Evolutionary conservation across 2,888 invertebrate genomes (phyloP), one percentile per base, ranked within the genome.

Genomic region (Oscheius sp.): DNA sequence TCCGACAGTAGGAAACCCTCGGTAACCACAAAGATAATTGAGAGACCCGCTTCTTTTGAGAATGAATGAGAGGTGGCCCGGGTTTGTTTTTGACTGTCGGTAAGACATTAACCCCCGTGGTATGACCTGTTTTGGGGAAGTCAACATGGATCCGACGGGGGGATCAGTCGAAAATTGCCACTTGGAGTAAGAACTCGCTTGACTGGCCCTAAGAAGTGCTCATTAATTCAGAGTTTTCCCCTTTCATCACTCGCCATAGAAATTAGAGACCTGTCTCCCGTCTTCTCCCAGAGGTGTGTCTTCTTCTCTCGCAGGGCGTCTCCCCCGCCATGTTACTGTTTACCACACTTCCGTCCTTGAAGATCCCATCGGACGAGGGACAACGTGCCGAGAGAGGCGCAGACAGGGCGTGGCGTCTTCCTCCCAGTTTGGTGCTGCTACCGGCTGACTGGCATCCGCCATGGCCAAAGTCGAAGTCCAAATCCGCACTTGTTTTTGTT

Each of bases 381-480:
- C 55, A 66, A 52, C 52, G 70, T 25, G 69, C 59, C 69, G 66
- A 29, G 66, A 58, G 71, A 68, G 69, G 63, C 69, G 53, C 55
- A 69, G 74, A 69, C 56, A 63, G 63, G 74, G 63, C 69, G 69
- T 69, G 69, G 69, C 56, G 56, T 66, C 66, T 66, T 66, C 66
- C 49, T 61, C 61, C 59, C 59, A 35, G 35, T 59, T 41, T 59
- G 59, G 59, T 35, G 21, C 23, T 35, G 29, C 29, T 35, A 41
- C 43, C 12, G 43, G n/a, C 61, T 61, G 55, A 55, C 61, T 43
- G 61, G 41, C 61, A 61, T 69, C 59, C 23, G 35, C 41, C 58
- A 85, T 85, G 85, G 85, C 84, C 58, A 83, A 84, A 72, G 83
- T 87, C 35, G 84, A 88, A 76, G 87, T 88, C 49, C 88, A 87